Evolutionary conservation across 2,797 vertebrate genomes (phyloP).

Genomic region (Takifugu ocellatus): DNA sequence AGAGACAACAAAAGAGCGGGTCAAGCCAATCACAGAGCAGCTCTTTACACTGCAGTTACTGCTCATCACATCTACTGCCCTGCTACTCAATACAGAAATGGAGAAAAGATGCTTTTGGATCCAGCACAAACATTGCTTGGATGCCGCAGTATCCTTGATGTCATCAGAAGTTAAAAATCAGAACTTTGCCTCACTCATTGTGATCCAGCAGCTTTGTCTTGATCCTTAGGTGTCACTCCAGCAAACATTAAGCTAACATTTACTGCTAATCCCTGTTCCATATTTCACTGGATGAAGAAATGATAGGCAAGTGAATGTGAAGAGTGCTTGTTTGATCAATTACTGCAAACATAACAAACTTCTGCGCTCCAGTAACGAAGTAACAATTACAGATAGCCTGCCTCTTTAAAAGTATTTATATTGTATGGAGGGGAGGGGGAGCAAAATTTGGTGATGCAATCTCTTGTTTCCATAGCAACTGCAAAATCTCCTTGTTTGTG

Average conservation of each 20-base stretch:
- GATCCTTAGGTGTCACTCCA: slow-evolving; percentile 12
- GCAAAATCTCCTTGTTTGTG: slow-evolving; percentile 63
- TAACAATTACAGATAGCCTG: background rate
- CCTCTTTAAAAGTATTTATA: slow-evolving; percentile 17
- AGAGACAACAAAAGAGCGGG: slow-evolving; percentile 31
- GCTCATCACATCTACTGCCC: background rate
- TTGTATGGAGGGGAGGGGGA: slow-evolving; percentile 29
- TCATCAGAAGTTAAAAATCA: slow-evolving; percentile 10
- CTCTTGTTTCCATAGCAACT: slow-evolving; percentile 74
- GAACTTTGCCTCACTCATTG: slow-evolving; percentile 23
- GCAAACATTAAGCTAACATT: slow-evolving; percentile 7
- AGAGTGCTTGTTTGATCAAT: slow-evolving; percentile 11
- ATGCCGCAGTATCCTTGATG: slow-evolving; percentile 4
- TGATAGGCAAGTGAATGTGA: slow-evolving; percentile 13
- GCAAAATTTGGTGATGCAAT: slow-evolving; percentile 56
- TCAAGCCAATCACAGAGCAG: slow-evolving; percentile 20
- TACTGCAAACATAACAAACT: background rate
- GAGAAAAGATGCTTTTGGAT: too few species aligned
- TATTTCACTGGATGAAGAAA: slow-evolving; percentile 5
- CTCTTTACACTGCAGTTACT: slow-evolving; percentile 24
- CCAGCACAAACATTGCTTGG: too few species aligned
- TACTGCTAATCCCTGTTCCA: slow-evolving; percentile 23
- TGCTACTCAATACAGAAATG: background rate
- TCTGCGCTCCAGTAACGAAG: background rate
- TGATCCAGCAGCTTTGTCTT: slow-evolving; percentile 19